These are phyloP conservation scores for Gastrophysa polygoni DNA, from an alignment of 2,888 invertebrate species.

Conservation along the genomic window DNA sequence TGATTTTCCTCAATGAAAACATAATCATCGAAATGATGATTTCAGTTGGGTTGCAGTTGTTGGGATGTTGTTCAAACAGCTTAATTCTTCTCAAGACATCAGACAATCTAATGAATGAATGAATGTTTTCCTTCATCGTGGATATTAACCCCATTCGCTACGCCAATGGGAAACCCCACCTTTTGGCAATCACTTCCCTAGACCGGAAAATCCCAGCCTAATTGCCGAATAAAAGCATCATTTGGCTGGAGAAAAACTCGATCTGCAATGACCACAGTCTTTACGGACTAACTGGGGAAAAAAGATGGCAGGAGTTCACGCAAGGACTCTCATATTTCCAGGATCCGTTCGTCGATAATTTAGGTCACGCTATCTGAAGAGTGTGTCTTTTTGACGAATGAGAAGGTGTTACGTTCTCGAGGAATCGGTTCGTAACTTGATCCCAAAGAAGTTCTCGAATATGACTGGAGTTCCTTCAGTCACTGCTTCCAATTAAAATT, in stretches of 20 bases:
- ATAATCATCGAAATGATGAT: no score
- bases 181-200: conserved; percentile 13
- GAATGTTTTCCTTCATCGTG: no score
- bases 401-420: neutral
- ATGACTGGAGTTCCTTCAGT: no score
- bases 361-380: neutral
- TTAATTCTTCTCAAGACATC: no score
- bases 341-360: conserved; percentile 6
- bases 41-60: no score
- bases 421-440: no score
- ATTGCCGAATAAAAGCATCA: conserved; percentile 33
- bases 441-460: no score
- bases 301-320: conserved; percentile 20
- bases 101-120: no score
- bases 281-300: conserved; percentile 12
- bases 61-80: no score
- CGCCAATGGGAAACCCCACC: conserved; percentile 11
- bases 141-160: neutral
- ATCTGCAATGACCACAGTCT: conserved; percentile 19
- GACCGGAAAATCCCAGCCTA: conserved; percentile 29
- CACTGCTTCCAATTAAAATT: no score
- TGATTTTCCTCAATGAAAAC: no score
- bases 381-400: neutral
- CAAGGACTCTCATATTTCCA: conserved; percentile 22
- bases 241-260: conserved; percentile 24